Evolutionary conservation across 2,888 invertebrate genomes (phyloP), one percentile per base, ranked within the genome.

Genomic region (Dolomedes plantarius): DNA sequence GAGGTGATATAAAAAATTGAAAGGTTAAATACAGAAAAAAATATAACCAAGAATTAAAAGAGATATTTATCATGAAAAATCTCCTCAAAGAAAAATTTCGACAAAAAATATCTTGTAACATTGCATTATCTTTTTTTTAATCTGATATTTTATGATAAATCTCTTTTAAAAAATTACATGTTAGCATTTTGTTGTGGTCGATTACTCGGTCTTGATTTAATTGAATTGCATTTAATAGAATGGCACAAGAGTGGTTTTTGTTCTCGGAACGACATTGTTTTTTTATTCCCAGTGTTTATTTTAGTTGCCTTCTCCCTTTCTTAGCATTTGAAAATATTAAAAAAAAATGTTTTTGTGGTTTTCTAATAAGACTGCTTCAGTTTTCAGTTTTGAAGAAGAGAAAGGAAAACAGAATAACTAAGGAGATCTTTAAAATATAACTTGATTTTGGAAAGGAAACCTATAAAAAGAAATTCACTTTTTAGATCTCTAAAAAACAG

Each of bases 21-120:
- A 67, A 74, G 32, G n/a, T 27, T 36, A 23, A 41, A 36, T 56
- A 32, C 32, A 41, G 27, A 41, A 82, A 68, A 74, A 50, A 11
- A 36, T 31, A n/a, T 23, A 56, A 71, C 46, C 16, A 41, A 36
- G 74, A 82, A 82, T 39, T 64, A 82, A 82, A 80, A 39, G 46
- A 31, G 69, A 76, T 82, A 82, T 75, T 82, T 82, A 68, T 74
- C 50, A 62, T 68, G 75, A 62, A 32, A 75, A 75, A 75, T 82
- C 71, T 67, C 56, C 73, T 27, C 13, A 72, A 50, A 73, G 71
- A 80, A 80, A 79, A 79, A 50, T 80, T 62, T 73, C 39, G n/a
- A n/a, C n/a, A 73, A 13, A 41, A 69, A 41, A 69, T 69, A 28
- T 11, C 36, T 68, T 39, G 69, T 69, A 69, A 69, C 41, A 28